Evolutionary conservation across 2,113 vertebrate species (phyloP).

Genomic region (Petromus typicus): DNA sequence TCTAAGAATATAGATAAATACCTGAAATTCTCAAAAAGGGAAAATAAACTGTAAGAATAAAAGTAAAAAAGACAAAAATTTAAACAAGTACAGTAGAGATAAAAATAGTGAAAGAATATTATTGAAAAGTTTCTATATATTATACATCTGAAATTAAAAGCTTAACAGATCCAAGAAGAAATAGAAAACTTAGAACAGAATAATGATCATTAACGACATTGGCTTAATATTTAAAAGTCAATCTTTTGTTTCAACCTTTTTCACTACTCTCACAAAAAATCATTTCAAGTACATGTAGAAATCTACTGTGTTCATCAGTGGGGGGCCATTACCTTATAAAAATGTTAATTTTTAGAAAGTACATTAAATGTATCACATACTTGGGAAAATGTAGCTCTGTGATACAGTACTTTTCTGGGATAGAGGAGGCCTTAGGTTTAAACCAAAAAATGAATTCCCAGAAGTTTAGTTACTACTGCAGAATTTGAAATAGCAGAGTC

Average conservation of each 20-base stretch:
- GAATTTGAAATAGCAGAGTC: not conserved
- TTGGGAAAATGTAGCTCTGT: not conserved
- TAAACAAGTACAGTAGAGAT: not conserved
- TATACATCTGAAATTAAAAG: constrained; percentile 32
- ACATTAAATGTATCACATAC: not conserved
- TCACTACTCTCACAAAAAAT: constrained; percentile 1
- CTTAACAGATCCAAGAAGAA: not conserved
- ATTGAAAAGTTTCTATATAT: constrained; percentile 4
- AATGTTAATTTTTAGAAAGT: not conserved
- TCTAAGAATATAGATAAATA: not conserved
- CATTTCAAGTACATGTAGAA: constrained; percentile 37
- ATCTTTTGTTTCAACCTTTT: not conserved
- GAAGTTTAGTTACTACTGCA: not conserved
- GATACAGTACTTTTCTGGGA: not conserved
- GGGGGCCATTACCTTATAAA: not conserved
- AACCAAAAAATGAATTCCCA: not conserved
- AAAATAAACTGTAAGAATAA: constrained; percentile 16
- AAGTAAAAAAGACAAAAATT: not conserved
- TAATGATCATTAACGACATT: not conserved
- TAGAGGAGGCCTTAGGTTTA: not conserved
- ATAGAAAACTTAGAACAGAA: not conserved
- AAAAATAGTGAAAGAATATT: constrained; percentile 27
- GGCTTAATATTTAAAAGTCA: not conserved
- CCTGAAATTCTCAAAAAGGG: not conserved
- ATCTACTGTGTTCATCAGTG: not conserved